phyloP scores from a whole-genome alignment of 2,113 vertebrate genomes.

The Caranx melampygus region DNA sequence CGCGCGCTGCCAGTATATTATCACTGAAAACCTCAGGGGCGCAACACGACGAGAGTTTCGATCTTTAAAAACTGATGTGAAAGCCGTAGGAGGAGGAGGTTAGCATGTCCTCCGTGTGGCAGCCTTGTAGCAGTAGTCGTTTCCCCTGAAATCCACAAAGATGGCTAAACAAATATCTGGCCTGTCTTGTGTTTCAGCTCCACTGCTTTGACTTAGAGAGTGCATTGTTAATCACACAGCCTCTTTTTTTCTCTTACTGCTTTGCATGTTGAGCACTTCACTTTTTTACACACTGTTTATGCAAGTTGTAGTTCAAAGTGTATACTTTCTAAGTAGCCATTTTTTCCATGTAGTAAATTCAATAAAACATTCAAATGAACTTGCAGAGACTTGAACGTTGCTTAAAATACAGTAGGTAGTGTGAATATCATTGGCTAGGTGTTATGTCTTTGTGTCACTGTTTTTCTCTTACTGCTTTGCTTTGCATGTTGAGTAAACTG shows the following conservation, averaged over 20 bases:
- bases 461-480: neutral
- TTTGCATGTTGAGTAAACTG: no score
- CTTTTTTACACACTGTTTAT: neutral
- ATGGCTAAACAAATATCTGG: neutral
- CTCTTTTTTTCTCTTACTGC: neutral
- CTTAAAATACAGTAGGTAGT: neutral
- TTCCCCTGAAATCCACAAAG: slow-evolving; percentile 22
- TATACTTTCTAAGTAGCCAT: no score
- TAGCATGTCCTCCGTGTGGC: neutral
- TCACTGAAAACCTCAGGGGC: slow-evolving; percentile 53
- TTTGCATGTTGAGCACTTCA: neutral
- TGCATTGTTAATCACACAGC: neutral
- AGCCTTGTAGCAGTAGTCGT: neutral
- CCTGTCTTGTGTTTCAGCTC: slow-evolving; percentile 28
- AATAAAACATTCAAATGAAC: no score
- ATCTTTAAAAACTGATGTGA: slow-evolving; percentile 64
- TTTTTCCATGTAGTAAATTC: no score
- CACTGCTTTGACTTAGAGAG: neutral
- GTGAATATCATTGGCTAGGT: neutral
- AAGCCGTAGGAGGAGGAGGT: slow-evolving; percentile 38
- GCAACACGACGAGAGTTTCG: slow-evolving; percentile 37
- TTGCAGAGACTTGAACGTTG: neutral
- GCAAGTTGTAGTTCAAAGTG: neutral
- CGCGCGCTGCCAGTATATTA: neutral
- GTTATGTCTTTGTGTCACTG: neutral